Evolutionary conservation across 2,888 invertebrate species (phyloP).

Genomic region (Tipula confusa): DNA sequence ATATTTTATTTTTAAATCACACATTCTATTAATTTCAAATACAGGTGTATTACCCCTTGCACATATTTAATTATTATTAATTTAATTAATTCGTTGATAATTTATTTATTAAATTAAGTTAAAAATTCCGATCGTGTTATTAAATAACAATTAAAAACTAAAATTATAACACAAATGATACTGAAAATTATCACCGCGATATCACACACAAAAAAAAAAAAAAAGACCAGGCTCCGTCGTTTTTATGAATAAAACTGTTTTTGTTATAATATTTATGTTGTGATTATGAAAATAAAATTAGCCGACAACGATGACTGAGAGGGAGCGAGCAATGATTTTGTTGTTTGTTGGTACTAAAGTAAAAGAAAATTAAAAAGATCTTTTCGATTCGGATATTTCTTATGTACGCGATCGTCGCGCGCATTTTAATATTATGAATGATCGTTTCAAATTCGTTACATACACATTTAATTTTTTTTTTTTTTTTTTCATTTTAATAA

Average conservation of each 20-base stretch:
- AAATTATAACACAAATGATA: background rate
- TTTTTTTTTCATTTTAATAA: no score
- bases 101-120: background rate
- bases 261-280: background rate
- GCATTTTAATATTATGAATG: background rate
- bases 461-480: no score
- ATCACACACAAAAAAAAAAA: background rate
- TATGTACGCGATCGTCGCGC: background rate
- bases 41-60: background rate
- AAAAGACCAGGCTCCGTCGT: background rate
- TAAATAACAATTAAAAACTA: background rate
- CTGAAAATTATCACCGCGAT: background rate
- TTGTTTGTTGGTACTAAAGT: background rate
- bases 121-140: background rate
- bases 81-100: background rate
- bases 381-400: background rate
- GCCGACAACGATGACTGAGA: conserved; percentile 20
- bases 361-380: background rate
- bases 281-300: background rate
- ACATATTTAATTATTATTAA: background rate
- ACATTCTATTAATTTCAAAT: background rate
- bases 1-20: background rate
- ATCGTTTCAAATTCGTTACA: conserved; percentile 7
- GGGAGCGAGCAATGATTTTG: background rate
- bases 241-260: conserved; percentile 9